Evolutionary conservation across 2,113 vertebrate species (phyloP).

Genomic region (Heloderma charlesbogerti): DNA sequence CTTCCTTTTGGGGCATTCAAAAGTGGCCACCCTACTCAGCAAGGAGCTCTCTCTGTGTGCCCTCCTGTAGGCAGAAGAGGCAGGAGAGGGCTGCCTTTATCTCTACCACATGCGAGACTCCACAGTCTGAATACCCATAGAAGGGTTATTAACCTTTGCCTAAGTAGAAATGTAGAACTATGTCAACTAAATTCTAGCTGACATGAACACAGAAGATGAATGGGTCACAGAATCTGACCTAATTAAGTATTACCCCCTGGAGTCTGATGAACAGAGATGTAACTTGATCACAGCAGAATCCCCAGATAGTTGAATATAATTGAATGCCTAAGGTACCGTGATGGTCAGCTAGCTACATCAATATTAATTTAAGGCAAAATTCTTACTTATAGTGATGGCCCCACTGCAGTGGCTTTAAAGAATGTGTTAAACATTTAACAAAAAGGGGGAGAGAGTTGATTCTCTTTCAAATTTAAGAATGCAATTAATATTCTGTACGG

Average conservation of each 20-base stretch:
- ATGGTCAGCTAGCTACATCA: constrained; percentile 19
- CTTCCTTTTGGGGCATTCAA: too few relatives aligned
- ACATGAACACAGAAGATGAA: constrained; percentile 35
- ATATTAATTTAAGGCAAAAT: constrained; percentile 41
- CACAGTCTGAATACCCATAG: constrained; percentile 1
- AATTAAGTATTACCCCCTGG: background rate
- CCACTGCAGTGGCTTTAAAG: constrained; percentile 31
- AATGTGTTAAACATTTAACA: constrained; percentile 35
- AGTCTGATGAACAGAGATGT: constrained; percentile 44
- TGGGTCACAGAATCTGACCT: constrained; percentile 7
- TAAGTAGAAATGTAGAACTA: constrained; percentile 26
- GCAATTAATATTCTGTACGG: background rate
- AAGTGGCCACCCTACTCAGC: too few relatives aligned
- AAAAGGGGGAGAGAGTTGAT: background rate
- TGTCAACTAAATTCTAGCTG: constrained; percentile 34
- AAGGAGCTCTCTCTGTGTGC: background rate
- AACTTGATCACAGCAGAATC: constrained; percentile 23
- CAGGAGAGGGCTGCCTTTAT: background rate
- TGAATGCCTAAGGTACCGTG: constrained; percentile 4
- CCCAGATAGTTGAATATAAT: constrained; percentile 28
- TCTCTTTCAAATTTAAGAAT: constrained; percentile 27
- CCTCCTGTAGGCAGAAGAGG: background rate
- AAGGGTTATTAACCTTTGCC: constrained; percentile 39
- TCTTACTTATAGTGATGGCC: constrained; percentile 11
- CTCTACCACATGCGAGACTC: constrained; percentile 7